Conservation (phyloP, 2,888 invertebrate genomes). For the Aporophyla lueneburgensis region DNA sequence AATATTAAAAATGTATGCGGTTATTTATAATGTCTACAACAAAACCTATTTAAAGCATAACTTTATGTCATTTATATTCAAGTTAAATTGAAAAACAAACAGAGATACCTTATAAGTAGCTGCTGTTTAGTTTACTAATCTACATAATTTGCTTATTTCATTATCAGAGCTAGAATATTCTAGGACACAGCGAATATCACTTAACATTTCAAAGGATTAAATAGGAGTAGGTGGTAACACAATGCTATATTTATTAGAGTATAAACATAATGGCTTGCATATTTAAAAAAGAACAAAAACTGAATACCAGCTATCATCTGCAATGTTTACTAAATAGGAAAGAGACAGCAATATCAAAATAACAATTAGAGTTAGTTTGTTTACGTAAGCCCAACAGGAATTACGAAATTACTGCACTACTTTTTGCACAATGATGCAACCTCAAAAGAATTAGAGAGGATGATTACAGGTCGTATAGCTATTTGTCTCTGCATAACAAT, state of each 20-base stretch:
- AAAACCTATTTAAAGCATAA: not conserved
- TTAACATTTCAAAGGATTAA: conserved; percentile 17
- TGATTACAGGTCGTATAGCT: conserved; percentile 40
- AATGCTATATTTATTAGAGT: conserved; percentile 25
- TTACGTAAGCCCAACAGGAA: conserved; percentile 43
- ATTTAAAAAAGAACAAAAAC: not conserved
- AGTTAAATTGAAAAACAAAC: conserved; percentile 13
- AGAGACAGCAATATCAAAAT: conserved; percentile 50
- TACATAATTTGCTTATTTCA: conserved; percentile 39
- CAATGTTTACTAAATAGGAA: conserved; percentile 47
- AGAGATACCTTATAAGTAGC: conserved; percentile 19
- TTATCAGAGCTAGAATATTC: conserved; percentile 30
- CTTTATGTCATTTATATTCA: not conserved
- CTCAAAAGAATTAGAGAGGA: conserved; percentile 57
- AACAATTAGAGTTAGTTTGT: conserved; percentile 46
- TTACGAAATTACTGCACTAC: conserved; percentile 31
- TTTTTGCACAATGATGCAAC: conserved; percentile 52
- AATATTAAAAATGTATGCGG: not conserved
- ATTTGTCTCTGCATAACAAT: conserved; percentile 54
- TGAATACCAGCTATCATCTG: conserved; percentile 19
- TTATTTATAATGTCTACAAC: not conserved
- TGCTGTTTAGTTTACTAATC: conserved; percentile 43
- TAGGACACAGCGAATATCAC: conserved; percentile 14
- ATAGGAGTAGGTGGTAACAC: conserved; percentile 34
- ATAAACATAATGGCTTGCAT: not conserved